phyloP scores from a whole-genome alignment of 35 echinoderm and acorn worm genomes.

The Acanthaster planci region DNA sequence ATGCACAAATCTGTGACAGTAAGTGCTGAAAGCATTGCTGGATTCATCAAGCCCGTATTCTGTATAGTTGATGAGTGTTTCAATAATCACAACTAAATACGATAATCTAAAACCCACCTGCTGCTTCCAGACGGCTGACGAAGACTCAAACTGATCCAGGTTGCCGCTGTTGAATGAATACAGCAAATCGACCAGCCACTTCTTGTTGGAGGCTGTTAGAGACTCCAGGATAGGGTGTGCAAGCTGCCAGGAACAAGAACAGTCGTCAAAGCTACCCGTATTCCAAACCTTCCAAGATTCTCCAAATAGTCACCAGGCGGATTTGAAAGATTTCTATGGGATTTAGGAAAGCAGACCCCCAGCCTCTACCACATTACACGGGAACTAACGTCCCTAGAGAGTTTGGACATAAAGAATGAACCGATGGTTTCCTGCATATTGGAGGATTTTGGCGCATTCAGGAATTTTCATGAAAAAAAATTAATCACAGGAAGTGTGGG shows the following conservation, averaged over 20 bases:
- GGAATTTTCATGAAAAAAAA: too few species aligned
- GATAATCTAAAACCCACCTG: slow-evolving; percentile 55
- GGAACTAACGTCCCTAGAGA: not conserved
- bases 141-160: slow-evolving; percentile 78
- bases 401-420: too few species aligned
- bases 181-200: slow-evolving; percentile 87
- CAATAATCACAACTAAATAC: too few species aligned
- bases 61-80: too few species aligned
- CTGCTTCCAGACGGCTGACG: slow-evolving; percentile 73
- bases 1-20: too few species aligned
- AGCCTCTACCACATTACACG: not conserved
- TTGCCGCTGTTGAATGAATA: slow-evolving; percentile 97
- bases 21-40: too few species aligned
- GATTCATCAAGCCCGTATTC: too few species aligned
- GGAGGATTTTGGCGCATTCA: too few species aligned
- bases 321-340: not conserved
- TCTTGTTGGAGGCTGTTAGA: slow-evolving; percentile 68
- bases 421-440: too few species aligned
- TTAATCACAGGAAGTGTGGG: too few species aligned
- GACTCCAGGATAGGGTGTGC: slow-evolving; percentile 84
- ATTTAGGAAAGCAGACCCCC: too few species aligned
- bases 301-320: not conserved
- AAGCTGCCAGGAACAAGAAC: slow-evolving; percentile 46
- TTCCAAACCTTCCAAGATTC: not conserved
- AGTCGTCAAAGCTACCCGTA: too few species aligned